These are phyloP conservation scores for Atrichornis clamosus DNA, from an alignment of 2,113 vertebrate species.

Conservation along the genomic window DNA sequence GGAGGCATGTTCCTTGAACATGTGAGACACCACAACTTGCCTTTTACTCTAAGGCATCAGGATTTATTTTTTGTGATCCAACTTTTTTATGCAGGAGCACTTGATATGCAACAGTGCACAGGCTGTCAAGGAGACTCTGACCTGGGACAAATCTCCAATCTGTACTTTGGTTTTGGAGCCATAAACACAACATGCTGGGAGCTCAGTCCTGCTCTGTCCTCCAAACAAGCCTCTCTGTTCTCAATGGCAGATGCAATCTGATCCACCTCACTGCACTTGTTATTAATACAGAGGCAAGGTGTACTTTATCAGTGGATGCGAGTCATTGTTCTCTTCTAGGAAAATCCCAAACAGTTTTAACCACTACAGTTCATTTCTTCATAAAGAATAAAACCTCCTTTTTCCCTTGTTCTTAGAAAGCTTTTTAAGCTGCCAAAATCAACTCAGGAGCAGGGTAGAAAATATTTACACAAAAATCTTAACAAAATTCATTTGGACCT, in stretches of 20 bases:
- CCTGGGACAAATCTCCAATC: conserved; percentile 64
- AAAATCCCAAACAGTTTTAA: conserved; percentile 56
- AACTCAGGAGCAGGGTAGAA: background rate
- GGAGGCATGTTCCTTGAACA: background rate
- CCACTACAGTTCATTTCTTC: conserved; percentile 41
- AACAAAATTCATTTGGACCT: background rate
- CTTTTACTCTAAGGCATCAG: background rate
- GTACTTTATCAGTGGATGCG: conserved; percentile 58
- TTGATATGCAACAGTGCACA: background rate
- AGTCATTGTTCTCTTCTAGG: conserved; percentile 52
- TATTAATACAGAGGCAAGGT: conserved; percentile 48
- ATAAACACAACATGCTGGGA: conserved; percentile 50
- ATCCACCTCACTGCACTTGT: conserved; percentile 66
- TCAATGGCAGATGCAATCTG: conserved; percentile 64
- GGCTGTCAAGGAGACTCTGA: conserved; percentile 52
- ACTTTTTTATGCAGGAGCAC: background rate
- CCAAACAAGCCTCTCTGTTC: conserved; percentile 49
- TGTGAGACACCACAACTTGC: background rate
- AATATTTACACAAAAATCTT: background rate
- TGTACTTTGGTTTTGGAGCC: conserved; percentile 57
- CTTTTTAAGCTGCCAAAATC: background rate
- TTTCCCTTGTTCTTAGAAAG: background rate
- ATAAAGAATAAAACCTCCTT: background rate
- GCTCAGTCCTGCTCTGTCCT: conserved; percentile 40
- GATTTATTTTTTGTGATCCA: conserved; percentile 14